A percentile compares a stretch with the other conserved stretches of the same genome.
phyloP scores from a whole-genome alignment of 2,888 invertebrate species.

The Yponomeuta sedellus region DNA sequence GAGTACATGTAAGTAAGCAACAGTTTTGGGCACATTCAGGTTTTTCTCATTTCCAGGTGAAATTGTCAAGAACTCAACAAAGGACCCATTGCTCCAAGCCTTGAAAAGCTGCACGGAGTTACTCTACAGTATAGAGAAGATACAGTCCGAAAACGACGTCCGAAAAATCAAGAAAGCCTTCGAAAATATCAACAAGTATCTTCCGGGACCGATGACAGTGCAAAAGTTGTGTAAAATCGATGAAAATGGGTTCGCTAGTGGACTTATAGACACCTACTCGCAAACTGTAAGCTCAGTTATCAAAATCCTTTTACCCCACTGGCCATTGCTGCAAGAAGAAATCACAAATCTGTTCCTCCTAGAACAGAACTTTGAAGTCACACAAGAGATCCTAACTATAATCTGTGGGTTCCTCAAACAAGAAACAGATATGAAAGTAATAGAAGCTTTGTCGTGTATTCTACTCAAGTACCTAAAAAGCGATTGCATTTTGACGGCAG shows the following conservation, averaged over 20 bases:
- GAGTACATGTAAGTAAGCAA: constrained; percentile 6
- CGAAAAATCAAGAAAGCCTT: constrained; percentile 32
- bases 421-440: constrained; percentile 39
- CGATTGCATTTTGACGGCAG: constrained; percentile 73
- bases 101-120: constrained; percentile 43
- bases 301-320: constrained; percentile 70
- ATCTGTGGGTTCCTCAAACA: constrained; percentile 67
- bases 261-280: constrained; percentile 64
- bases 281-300: constrained; percentile 68
- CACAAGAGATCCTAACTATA: constrained; percentile 62
- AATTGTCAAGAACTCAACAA: constrained; percentile 26
- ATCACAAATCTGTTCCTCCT: constrained; percentile 66
- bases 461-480: constrained; percentile 70
- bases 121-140: constrained; percentile 37
- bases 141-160: constrained; percentile 49
- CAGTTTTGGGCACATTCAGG: constrained; percentile 66
- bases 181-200: constrained; percentile 27
- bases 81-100: constrained; percentile 29
- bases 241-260: constrained; percentile 29
- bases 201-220: constrained; percentile 79
- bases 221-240: constrained; percentile 80
- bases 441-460: constrained; percentile 54
- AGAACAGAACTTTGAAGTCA: constrained; percentile 68
- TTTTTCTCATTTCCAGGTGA: constrained; percentile 57
- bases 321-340: constrained; percentile 72